A percentile compares a stretch with the other conserved stretches of the same genome.
phyloP scores from a whole-genome alignment of 2,113 vertebrate genomes.

The Amia ocellicauda region DNA sequence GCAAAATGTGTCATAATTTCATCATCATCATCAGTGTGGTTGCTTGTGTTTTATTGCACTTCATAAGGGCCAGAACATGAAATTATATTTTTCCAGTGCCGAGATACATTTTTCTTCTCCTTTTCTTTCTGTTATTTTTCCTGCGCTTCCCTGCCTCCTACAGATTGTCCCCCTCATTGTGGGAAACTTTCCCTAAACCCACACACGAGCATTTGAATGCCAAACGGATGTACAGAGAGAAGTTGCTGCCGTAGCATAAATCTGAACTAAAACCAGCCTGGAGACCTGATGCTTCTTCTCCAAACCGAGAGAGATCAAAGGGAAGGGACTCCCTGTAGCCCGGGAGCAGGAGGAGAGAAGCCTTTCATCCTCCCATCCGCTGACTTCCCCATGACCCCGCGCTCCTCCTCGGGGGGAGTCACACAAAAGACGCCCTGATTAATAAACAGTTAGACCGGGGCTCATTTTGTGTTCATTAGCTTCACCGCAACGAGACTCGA shows the following conservation, averaged over 20 bases:
- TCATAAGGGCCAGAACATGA: no score
- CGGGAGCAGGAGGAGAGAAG: conserved; percentile 39
- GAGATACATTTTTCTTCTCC: no score
- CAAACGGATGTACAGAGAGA: background rate
- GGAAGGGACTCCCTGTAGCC: conserved; percentile 40
- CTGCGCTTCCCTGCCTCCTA: no score
- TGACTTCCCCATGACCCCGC: conserved; percentile 57
- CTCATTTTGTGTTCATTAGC: conserved; percentile 4
- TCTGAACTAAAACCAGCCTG: conserved; percentile 44
- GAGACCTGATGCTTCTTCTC: conserved; percentile 49
- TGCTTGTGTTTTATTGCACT: no score
- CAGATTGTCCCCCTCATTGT: background rate
- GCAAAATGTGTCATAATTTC: no score
- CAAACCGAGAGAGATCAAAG: conserved; percentile 60
- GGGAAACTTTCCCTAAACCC: background rate
- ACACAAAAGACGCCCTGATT: conserved; percentile 46
- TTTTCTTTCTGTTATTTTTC: no score
- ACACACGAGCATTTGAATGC: conserved; percentile 16
- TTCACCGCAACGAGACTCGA: background rate
- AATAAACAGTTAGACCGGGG: conserved; percentile 11
- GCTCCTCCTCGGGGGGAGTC: conserved; percentile 33
- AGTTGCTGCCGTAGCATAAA: conserved; percentile 36
- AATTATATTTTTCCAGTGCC: no score
- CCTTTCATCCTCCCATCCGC: conserved; percentile 62
- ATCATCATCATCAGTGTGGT: no score